Base-by-base conservation (phyloP, 2,888 invertebrate genomes). In the Smittia aterrima region DNA sequence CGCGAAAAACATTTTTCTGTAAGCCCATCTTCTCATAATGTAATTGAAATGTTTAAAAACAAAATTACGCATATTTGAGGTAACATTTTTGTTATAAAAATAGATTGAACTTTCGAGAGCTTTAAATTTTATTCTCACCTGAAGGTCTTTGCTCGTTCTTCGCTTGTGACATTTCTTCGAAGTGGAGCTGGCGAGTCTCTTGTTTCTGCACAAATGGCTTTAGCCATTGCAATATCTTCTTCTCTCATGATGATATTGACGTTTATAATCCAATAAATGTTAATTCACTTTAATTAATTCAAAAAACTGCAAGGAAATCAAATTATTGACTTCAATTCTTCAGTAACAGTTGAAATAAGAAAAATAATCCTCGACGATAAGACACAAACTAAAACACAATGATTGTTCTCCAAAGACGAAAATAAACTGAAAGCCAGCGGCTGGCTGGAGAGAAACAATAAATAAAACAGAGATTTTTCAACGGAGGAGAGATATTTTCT, bases 401-500 rank as follows among this genome's bases (percentile, higher is more conserved):
- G 11, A 58, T 58, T 64, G 64, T 64, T 64, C 24, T 58, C 64
- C 25, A 25, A 9, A 27, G 64, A 64, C 64, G 25, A 64, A 64
- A 64, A 64, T 64, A 64, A 25, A 64, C 64, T 64, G 64, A 58
- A 18, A n/a, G 24, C 4, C 6, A n/a, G 64, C 25, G 64, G 24
- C 58, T 22, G 1, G 64, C 64, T 64, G 64, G 64, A 64, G 64
- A 64, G 64, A 6, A 64, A 64, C 64, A 27, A 27, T 27, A 64
- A 27, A 64, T 13, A 24, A 25, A 64, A 4, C n/a, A 47, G 11
- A 47, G n/a, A 6, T 11, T 47, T 47, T 47, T 47, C 47, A 47
- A 32, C 32, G 32, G 9, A n/a, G n/a, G n/a, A n/a, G n/a, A n/a
- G n/a, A n/a, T n/a, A n/a, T n/a, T n/a, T n/a, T n/a, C n/a, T n/a